Evolutionary conservation across 2,888 invertebrate genomes (phyloP).

Genomic region (Ferrisia virgata): DNA sequence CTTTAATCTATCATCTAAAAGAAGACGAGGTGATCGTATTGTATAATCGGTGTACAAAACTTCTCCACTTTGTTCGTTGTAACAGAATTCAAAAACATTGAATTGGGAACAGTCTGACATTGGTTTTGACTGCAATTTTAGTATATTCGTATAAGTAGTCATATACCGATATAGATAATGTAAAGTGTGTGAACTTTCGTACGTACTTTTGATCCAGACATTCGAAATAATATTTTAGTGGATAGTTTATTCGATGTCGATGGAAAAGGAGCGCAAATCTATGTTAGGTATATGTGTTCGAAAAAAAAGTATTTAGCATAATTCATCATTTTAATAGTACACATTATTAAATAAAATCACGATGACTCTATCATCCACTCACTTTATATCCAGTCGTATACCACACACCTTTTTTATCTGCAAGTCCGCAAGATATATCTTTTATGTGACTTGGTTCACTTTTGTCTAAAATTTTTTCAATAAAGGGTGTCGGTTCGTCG

Average conservation of each 20-base stretch:
- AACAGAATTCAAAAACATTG: neutral
- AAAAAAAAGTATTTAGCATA: too few relatives aligned
- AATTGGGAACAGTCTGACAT: neutral
- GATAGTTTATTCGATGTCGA: neutral
- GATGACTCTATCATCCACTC: too few relatives aligned
- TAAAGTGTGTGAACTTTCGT: neutral
- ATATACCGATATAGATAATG: neutral
- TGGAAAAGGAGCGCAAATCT: neutral
- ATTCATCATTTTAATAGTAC: too few relatives aligned
- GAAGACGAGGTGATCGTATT: neutral
- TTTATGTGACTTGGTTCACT: neutral
- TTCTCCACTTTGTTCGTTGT: neutral
- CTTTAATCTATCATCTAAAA: neutral
- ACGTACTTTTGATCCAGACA: neutral
- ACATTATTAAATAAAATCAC: too few relatives aligned
- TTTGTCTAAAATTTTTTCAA: neutral
- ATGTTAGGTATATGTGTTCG: too few relatives aligned
- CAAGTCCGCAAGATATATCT: neutral
- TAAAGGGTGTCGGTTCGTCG: neutral
- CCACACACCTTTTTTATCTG: neutral
- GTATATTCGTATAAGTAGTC: neutral
- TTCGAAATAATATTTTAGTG: neutral
- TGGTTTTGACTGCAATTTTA: neutral
- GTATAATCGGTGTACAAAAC: neutral
- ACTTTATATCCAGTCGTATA: neutral